These are phyloP conservation scores for Tokudaia tokunoshimensis DNA, from an alignment of 2,797 vertebrate species.

Conservation along the genomic window DNA sequence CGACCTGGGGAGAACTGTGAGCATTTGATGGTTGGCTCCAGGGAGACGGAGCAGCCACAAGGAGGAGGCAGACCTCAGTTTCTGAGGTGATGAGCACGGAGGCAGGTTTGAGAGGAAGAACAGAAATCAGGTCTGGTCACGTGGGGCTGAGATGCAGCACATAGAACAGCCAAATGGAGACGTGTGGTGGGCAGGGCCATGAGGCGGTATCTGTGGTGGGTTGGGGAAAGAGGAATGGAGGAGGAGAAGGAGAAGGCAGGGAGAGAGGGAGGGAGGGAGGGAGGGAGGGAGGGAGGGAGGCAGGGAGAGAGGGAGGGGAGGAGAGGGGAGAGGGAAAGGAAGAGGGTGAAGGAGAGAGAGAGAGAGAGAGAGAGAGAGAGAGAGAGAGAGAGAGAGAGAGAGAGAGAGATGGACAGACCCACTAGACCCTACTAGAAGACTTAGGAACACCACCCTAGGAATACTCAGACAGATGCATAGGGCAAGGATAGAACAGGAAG, in stretches of 20 bases:
- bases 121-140: no score
- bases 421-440: neutral
- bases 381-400: no score
- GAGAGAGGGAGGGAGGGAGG: no score
- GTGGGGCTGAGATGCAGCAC: neutral
- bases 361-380: no score
- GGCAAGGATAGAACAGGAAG: neutral
- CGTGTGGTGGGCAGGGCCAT: neutral
- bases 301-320: neutral
- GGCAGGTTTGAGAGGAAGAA: neutral
- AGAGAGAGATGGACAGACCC: neutral
- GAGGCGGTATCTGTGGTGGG: neutral
- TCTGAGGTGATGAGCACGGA: rapidly evolving
- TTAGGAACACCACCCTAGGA: rapidly evolving
- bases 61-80: neutral
- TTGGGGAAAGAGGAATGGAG: neutral
- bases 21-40: rapidly evolving
- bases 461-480: neutral
- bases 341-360: no score
- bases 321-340: no score
- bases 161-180: no score
- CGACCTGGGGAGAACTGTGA: neutral
- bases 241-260: no score
- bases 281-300: neutral
- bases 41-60: rapidly evolving